phyloP scores from a whole-genome alignment of 2,888 invertebrate species.

The Julus scanicus region DNA sequence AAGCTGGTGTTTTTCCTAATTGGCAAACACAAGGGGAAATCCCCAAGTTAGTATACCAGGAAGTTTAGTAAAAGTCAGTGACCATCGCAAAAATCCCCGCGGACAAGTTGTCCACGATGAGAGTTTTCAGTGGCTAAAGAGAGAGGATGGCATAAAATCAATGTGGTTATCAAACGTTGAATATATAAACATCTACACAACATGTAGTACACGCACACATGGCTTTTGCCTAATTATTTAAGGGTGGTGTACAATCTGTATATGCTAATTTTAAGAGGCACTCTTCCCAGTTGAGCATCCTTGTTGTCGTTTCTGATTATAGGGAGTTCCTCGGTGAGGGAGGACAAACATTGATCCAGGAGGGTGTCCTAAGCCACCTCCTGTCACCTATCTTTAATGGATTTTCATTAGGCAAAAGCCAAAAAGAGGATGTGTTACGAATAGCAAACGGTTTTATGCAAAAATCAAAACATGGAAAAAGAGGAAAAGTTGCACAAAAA shows the following conservation, averaged over 20 bases:
- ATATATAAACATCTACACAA: neutral
- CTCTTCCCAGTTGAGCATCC: neutral
- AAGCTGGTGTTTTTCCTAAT: too few relatives aligned
- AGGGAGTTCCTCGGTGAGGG: neutral
- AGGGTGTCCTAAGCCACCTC: neutral
- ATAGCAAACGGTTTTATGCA: too few relatives aligned
- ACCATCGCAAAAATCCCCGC: neutral
- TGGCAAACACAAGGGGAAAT: too few relatives aligned
- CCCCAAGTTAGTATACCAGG: too few relatives aligned
- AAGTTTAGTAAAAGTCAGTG: neutral
- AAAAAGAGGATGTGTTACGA: too few relatives aligned
- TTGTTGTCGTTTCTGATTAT: conserved; percentile 2
- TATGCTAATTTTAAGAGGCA: neutral
- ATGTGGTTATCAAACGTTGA: neutral
- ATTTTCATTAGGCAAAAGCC: neutral
- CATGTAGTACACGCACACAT: neutral
- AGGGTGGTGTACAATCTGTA: neutral
- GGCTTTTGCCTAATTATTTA: conserved; percentile 4
- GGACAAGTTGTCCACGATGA: neutral
- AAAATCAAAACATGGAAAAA: too few relatives aligned
- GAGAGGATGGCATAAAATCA: neutral
- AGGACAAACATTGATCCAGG: neutral
- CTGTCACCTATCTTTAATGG: neutral
- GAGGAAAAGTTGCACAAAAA: too few relatives aligned
- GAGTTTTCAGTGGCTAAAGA: neutral